Conservation (phyloP, 2,797 vertebrate species). For the Anomalospiza imberbis region DNA sequence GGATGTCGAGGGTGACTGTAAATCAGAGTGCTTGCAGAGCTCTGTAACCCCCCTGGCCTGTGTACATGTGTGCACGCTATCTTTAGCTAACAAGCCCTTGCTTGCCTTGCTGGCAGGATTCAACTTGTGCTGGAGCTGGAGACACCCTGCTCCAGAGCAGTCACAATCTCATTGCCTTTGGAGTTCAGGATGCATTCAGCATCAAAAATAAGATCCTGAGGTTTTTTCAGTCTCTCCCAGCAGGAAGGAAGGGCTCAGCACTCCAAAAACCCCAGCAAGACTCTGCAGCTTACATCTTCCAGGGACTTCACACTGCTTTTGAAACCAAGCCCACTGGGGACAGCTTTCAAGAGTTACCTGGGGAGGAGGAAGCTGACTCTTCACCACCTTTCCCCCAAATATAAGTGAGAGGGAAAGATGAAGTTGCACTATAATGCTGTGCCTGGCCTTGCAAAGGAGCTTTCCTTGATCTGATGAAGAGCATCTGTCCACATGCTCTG, state of each 20-base stretch:
- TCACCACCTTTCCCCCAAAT: not conserved
- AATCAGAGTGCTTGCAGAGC: not conserved
- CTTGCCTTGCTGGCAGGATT: slow-evolving; percentile 9
- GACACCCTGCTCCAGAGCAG: not conserved
- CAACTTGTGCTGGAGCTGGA: not conserved
- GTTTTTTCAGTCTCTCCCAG: not conserved
- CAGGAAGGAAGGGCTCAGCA: not conserved
- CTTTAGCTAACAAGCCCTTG: slow-evolving; percentile 12
- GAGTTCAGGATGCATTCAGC: not conserved
- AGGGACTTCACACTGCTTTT: not conserved
- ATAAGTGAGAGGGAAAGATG: not conserved
- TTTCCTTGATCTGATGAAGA: not conserved
- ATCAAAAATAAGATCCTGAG: not conserved
- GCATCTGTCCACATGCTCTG: not conserved
- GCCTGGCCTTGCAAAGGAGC: not conserved
- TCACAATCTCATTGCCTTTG: not conserved
- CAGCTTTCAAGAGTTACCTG: not conserved
- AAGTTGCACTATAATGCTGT: not conserved
- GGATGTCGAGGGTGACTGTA: not conserved
- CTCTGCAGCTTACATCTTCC: not conserved
- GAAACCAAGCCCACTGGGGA: not conserved
- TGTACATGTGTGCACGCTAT: not conserved
- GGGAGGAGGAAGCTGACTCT: not conserved
- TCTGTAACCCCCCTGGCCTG: not conserved
- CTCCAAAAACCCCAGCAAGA: not conserved